Evolutionary conservation across 2,113 vertebrate genomes (phyloP).

Genomic region (Perccottus glenii): DNA sequence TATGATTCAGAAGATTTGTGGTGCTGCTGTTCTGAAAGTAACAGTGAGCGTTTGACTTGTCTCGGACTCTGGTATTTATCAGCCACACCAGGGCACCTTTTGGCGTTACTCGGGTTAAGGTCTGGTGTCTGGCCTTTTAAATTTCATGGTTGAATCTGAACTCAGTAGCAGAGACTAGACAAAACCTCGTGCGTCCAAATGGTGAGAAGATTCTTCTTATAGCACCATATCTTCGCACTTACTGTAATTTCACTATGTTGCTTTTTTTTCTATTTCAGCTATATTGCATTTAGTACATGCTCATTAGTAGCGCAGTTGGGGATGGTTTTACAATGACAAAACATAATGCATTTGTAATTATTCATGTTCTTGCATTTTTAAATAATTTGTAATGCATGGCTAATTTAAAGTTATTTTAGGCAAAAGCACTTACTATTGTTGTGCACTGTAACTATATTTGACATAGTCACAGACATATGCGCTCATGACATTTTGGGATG

Average conservation of each 20-base stretch:
- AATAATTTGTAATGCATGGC: neutral
- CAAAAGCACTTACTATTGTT: too few relatives aligned
- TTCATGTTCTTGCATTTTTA: neutral
- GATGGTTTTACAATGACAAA: too few relatives aligned
- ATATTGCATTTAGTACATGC: neutral
- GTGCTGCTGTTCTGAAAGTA: too few relatives aligned
- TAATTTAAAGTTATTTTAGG: too few relatives aligned
- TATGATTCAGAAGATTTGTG: too few relatives aligned
- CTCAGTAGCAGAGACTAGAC: slow-evolving; percentile 47
- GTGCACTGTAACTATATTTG: too few relatives aligned
- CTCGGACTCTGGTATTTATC: slow-evolving; percentile 16
- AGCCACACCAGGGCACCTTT: slow-evolving; percentile 41
- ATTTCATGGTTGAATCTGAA: slow-evolving; percentile 77
- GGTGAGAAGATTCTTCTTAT: neutral
- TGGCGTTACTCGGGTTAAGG: slow-evolving; percentile 48
- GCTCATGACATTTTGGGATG: too few relatives aligned
- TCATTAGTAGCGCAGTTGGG: slow-evolving; percentile 8
- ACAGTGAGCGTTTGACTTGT: slow-evolving; percentile 5
- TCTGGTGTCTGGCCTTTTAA: slow-evolving; percentile 66
- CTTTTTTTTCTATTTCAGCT: neutral
- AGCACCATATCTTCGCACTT: neutral
- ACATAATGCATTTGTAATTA: neutral
- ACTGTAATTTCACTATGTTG: neutral
- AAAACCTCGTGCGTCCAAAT: slow-evolving; percentile 23
- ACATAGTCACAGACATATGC: too few relatives aligned